Evolutionary conservation across 1,140 invertebrate genomes (phyloP), one percentile per base, ranked within the genome.

Genomic region (Zelostemma sp.): DNA sequence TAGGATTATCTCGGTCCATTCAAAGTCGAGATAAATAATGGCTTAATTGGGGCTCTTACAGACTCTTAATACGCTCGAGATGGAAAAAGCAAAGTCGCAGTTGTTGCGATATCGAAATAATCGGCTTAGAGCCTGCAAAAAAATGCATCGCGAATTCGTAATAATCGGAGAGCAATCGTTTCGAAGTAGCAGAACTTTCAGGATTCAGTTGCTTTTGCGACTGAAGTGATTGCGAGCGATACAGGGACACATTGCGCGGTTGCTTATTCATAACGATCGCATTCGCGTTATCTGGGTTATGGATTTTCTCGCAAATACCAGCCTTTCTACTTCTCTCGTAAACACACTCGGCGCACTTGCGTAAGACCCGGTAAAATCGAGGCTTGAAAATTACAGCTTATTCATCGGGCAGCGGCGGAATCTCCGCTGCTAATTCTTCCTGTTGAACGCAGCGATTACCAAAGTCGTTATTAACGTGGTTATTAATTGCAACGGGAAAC

Each of bases 391-490:
- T 62, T 62, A 28, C 47, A 38, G 57, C 57, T 62, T 68, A 69
- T 63, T 63, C 56, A 63, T 63, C 60, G 63, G 55, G 43, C 49
- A 46, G 46, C 49, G 56, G 14, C 55, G 11, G 51, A 48, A 51
- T 68, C 58, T 25, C 21, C 3, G 40, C 47, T 58, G 55, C 53
- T 60, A 61, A 67, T 62, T 57, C 48, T 48, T 62, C 28, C 58
- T 21, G 47, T 43, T 43, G 21, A 21, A 47, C 18, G 55, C 51
- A 41, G 58, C 38, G 28, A 53, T 35, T 57, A 61, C 60, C 57
- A 55, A 45, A 69, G 49, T 63, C 60, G 55, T 69, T 63, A 63
- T 69, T 63, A 69, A 56, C 55, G 55, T 60, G 43, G 55, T 55
- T 64, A 63, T 69, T 69, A 69, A 69, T 69, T 56, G 60, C 58